Evolutionary conservation across 2,113 vertebrate genomes (phyloP).

Genomic region (Epinephelus moara): DNA sequence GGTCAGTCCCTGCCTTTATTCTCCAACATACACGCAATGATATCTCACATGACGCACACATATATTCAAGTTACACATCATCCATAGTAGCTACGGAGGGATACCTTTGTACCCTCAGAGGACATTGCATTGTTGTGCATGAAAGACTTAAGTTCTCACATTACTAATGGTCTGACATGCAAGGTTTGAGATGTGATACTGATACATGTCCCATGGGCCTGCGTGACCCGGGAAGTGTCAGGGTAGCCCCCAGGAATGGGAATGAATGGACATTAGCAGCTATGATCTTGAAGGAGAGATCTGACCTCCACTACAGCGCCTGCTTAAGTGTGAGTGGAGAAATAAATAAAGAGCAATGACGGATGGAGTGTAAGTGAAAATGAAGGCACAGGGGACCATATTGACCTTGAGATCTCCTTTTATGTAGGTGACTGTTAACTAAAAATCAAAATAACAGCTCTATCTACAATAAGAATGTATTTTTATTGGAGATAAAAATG

Average conservation of each 20-base stretch:
- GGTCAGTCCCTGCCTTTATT: not conserved
- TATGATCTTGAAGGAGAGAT: not conserved
- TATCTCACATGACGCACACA: slow-evolving; percentile 14
- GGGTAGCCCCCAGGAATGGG: slow-evolving; percentile 24
- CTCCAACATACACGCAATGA: slow-evolving; percentile 28
- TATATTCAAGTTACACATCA: slow-evolving; percentile 29
- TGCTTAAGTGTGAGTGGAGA: not conserved
- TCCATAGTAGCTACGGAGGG: slow-evolving; percentile 11
- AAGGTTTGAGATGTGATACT: slow-evolving; percentile 54
- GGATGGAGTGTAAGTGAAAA: not conserved
- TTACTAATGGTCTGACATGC: slow-evolving; percentile 65
- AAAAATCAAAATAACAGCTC: not conserved
- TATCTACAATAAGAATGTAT: not conserved
- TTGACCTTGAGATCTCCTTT: not conserved
- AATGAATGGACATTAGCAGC: slow-evolving; percentile 29
- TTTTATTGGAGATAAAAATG: not conserved
- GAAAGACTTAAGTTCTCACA: slow-evolving; percentile 62
- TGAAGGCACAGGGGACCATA: not conserved
- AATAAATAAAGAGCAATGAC: slow-evolving; percentile 1
- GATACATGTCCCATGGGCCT: slow-evolving; percentile 52
- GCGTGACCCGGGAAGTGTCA: slow-evolving; percentile 56
- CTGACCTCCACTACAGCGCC: slow-evolving; percentile 11
- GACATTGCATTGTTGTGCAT: slow-evolving; percentile 57
- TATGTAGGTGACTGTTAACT: not conserved
- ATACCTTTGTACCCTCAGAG: slow-evolving; percentile 37